Evolutionary conservation across 1,140 invertebrate genomes (phyloP).

Genomic region (Caenorhabditis brenneri): DNA sequence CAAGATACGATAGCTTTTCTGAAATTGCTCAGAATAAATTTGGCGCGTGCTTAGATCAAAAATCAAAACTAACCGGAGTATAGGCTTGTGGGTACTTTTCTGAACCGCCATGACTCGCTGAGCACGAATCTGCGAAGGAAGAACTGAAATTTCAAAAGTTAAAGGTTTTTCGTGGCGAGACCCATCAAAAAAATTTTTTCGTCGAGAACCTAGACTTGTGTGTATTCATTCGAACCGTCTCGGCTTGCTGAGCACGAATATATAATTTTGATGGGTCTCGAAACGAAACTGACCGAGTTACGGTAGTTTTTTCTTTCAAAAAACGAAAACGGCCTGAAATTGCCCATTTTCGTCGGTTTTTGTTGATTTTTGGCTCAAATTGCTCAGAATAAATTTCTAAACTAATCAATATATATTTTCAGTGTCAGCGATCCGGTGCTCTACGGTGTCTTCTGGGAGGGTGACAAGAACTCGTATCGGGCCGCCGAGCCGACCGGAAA

Average conservation of each 20-base stretch:
- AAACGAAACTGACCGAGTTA: neutral
- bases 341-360: too few relatives aligned
- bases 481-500: slow-evolving; percentile 48
- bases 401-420: neutral
- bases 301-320: neutral
- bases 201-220: neutral
- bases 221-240: neutral
- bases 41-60: neutral
- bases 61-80: neutral
- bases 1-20: too few relatives aligned
- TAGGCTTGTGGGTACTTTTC: neutral
- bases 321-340: neutral
- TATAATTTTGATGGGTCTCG: too few relatives aligned
- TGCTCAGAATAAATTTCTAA: neutral
- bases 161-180: neutral
- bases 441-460: slow-evolving; percentile 49
- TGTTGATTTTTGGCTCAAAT: neutral
- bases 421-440: slow-evolving; percentile 46
- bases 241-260: neutral
- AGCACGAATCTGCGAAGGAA: neutral
- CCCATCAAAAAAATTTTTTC: too few relatives aligned
- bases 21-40: too few relatives aligned
- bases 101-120: neutral
- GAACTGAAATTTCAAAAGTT: neutral
- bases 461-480: slow-evolving; percentile 29